Conservation (phyloP, 1,140 invertebrate genomes). For the Arctopsyche grandis region DNA sequence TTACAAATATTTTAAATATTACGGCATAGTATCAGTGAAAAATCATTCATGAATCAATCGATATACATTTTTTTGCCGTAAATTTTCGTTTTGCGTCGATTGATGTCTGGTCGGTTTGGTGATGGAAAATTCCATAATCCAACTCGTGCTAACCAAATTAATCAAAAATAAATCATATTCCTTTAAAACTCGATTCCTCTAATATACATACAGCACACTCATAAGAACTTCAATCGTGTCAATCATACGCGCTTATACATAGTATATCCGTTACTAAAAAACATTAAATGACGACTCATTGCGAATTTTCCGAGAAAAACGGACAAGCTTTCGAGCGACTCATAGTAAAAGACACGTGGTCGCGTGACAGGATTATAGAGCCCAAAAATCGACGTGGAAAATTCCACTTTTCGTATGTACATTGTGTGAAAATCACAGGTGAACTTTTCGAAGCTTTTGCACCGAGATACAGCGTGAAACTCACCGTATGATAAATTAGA, state of each 20-base stretch:
- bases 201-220: too few species aligned
- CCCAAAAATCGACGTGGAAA: background rate
- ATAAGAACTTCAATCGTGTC: background rate
- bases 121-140: too few species aligned
- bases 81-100: too few species aligned
- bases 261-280: background rate
- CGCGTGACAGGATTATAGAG: background rate
- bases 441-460: background rate
- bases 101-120: too few species aligned
- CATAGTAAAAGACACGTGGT: background rate
- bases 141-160: too few species aligned
- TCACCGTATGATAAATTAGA: constrained; percentile 14
- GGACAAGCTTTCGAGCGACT: background rate
- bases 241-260: background rate
- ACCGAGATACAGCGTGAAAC: background rate
- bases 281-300: background rate
- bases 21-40: too few species aligned
- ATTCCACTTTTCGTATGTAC: background rate
- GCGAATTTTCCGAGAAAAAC: background rate
- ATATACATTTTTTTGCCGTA: too few species aligned
- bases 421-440: too few species aligned
- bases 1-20: too few species aligned
- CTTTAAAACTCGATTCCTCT: too few species aligned
- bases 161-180: too few species aligned
- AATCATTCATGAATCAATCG: too few species aligned